phyloP scores from a whole-genome alignment of 2,888 invertebrate genomes.

The Prenolepis imparis region DNA sequence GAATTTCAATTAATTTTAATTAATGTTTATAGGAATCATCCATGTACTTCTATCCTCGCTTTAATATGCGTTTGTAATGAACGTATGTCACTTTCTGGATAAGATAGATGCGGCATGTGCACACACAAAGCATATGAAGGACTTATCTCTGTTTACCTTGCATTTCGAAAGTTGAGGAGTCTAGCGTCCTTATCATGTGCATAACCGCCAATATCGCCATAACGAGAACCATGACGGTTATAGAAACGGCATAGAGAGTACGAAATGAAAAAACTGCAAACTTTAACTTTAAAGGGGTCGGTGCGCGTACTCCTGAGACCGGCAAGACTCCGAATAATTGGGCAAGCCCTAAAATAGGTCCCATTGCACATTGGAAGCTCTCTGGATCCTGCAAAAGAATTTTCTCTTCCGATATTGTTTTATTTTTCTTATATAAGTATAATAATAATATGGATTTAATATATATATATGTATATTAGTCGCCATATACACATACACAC shows the following conservation, averaged over 20 bases:
- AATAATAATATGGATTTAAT: background rate
- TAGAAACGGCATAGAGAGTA: constrained; percentile 73
- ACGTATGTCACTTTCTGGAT: background rate
- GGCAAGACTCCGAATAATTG: constrained; percentile 84
- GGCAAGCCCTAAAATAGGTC: constrained; percentile 78
- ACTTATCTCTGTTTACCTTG: constrained; percentile 75
- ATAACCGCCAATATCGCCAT: constrained; percentile 78
- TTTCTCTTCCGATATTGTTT: background rate
- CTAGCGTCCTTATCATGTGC: constrained; percentile 81
- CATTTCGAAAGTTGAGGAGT: constrained; percentile 74
- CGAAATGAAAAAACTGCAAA: constrained; percentile 75
- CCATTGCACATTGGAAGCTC: constrained; percentile 82
- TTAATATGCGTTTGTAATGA: background rate
- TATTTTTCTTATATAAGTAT: background rate
- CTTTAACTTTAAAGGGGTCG: constrained; percentile 73
- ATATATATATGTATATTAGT: background rate
- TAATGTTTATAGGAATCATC: background rate
- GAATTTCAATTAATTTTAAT: background rate
- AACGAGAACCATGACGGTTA: constrained; percentile 69
- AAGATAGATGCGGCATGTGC: background rate
- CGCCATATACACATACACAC: background rate
- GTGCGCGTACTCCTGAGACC: constrained; percentile 75
- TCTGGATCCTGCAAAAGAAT: constrained; percentile 76
- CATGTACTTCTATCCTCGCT: background rate
- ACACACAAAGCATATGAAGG: background rate